phyloP scores from a whole-genome alignment of 2,797 vertebrate species.

The Gambelia wislizenii region DNA sequence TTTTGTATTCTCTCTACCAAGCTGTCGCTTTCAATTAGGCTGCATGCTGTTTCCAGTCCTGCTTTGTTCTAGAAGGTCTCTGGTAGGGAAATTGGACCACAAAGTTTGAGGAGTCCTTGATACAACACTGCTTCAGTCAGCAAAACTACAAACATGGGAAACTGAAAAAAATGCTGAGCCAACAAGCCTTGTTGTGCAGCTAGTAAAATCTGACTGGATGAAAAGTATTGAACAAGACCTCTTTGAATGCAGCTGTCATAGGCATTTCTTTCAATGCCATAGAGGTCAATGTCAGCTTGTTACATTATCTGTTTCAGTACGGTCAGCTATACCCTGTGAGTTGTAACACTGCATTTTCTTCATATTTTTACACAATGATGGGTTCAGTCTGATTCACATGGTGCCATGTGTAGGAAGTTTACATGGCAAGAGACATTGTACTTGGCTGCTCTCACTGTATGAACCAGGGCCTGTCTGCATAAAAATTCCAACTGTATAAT shows the following conservation, averaged over 20 bases:
- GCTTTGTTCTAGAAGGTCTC: constrained; percentile 21
- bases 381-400: background rate
- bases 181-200: background rate
- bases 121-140: constrained; percentile 26
- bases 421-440: background rate
- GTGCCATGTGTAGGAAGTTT: background rate
- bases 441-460: background rate
- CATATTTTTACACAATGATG: background rate
- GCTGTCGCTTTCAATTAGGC: background rate
- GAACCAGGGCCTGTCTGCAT: too few species aligned
- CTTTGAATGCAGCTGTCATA: background rate
- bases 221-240: background rate
- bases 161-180: constrained; percentile 6
- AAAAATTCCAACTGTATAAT: background rate
- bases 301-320: background rate
- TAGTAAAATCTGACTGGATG: background rate
- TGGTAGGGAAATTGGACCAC: background rate
- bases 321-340: background rate
- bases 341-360: background rate
- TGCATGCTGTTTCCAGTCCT: background rate
- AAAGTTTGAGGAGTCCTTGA: constrained; percentile 13
- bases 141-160: constrained; percentile 16
- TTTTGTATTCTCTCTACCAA: background rate
- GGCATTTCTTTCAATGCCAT: background rate
- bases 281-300: background rate